phyloP scores from a whole-genome alignment of 2,113 vertebrate genomes.

The Semnornis frantzii region DNA sequence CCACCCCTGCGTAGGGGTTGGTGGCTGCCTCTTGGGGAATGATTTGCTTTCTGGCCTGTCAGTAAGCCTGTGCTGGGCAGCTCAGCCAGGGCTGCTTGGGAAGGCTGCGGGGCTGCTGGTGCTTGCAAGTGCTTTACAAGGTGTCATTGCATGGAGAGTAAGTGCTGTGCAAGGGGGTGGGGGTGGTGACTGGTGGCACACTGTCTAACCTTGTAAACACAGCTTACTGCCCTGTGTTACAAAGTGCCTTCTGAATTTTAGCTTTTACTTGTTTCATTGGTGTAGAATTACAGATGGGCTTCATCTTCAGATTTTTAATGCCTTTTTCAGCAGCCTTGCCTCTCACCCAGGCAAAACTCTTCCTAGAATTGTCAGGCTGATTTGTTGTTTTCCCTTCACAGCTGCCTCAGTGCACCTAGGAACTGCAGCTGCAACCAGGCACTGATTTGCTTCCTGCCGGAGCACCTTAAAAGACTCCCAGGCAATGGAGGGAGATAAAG shows the following conservation, averaged over 20 bases:
- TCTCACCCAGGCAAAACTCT: background rate
- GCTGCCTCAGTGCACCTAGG: background rate
- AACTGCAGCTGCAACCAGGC: background rate
- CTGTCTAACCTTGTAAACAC: background rate
- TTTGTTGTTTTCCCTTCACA: background rate
- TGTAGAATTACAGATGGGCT: background rate
- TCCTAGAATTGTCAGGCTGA: background rate
- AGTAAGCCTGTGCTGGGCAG: background rate
- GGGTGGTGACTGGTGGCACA: background rate
- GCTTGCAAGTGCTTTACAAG: background rate
- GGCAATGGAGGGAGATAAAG: conserved; percentile 50
- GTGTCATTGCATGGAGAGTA: background rate
- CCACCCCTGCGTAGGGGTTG: background rate
- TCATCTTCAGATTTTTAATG: background rate
- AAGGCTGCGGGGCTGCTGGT: background rate
- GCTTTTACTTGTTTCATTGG: background rate
- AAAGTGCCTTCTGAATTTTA: background rate
- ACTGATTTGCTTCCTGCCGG: background rate
- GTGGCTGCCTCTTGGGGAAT: background rate
- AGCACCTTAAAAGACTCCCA: background rate
- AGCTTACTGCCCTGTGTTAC: background rate
- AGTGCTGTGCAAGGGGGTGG: background rate
- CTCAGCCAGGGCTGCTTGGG: background rate
- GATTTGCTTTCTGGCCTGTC: background rate
- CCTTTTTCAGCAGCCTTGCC: background rate